A percentile compares a stretch with the other conserved stretches of the same genome.
Conservation (phyloP, 2,888 invertebrate genomes). For the Drosophila anomalata region DNA sequence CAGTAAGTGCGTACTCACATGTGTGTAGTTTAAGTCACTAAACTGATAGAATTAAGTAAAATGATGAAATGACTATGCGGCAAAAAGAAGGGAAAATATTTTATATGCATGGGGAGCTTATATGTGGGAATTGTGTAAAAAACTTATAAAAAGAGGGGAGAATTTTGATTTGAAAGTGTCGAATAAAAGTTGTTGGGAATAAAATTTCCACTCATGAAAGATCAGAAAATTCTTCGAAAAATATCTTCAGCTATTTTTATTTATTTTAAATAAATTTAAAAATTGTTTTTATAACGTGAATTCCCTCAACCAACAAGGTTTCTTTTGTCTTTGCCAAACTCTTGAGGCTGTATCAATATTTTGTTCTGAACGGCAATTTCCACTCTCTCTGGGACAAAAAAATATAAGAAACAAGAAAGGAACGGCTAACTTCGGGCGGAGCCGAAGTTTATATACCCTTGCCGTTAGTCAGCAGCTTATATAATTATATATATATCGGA, state of each 20-base stretch:
- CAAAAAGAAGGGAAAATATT: slow-evolving; percentile 7
- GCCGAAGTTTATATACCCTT: too few species aligned
- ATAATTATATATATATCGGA: too few species aligned
- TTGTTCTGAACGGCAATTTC: slow-evolving; percentile 36
- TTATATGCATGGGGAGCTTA: not conserved
- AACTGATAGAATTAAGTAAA: slow-evolving; percentile 71
- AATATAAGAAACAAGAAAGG: not conserved
- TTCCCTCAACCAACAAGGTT: not conserved
- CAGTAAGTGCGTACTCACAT: slow-evolving; percentile 50
- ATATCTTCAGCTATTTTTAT: too few species aligned
- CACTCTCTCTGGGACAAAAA: slow-evolving; percentile 12
- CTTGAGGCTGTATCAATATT: slow-evolving; percentile 63
- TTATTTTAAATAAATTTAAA: not conserved
- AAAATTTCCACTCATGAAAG: not conserved
- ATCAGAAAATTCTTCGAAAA: too few species aligned
- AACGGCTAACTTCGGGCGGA: too few species aligned
- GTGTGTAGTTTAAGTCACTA: slow-evolving; percentile 61
- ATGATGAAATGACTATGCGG: slow-evolving; percentile 63
- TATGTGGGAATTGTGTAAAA: not conserved
- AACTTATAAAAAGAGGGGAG: not conserved
- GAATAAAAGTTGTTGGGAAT: not conserved
- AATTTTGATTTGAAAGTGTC: not conserved
- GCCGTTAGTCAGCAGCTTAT: too few species aligned
- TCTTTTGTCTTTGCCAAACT: slow-evolving; percentile 19
- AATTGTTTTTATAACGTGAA: too few species aligned